These are phyloP conservation scores for Corythornis leucogaster DNA, from an alignment of 2,797 vertebrate species.

Conservation along the genomic window DNA sequence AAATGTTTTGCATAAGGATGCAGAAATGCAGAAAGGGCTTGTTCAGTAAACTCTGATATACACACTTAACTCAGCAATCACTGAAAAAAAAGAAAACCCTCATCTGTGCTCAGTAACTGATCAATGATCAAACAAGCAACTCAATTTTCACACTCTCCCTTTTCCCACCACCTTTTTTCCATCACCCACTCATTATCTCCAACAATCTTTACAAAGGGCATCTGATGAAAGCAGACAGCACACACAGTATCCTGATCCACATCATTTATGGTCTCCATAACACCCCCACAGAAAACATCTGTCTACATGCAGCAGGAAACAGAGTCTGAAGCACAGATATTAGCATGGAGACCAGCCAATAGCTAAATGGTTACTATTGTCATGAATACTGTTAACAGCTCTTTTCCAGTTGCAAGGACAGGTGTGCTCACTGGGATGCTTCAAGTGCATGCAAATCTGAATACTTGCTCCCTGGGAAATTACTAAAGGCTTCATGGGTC, in stretches of 20 bases:
- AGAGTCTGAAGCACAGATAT: background rate
- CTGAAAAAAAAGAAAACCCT: background rate
- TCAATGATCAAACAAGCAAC: background rate
- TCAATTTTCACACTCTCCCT: background rate
- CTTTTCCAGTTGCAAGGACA: background rate
- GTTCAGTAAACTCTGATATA: background rate
- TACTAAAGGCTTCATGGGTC: background rate
- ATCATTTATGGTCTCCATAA: background rate
- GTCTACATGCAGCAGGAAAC: background rate
- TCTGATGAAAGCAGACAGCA: background rate
- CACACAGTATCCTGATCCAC: background rate
- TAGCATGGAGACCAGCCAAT: background rate
- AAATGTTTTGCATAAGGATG: background rate
- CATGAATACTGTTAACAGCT: background rate
- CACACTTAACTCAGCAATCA: background rate
- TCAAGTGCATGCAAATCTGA: background rate
- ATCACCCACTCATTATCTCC: background rate
- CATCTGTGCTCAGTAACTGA: background rate
- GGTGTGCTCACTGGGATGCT: background rate
- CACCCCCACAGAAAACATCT: background rate
- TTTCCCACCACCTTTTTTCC: background rate
- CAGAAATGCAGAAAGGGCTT: background rate
- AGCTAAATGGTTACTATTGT: background rate
- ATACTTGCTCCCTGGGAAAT: background rate
- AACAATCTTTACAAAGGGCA: background rate